A percentile compares a stretch with the other conserved stretches of the same genome.
Evolutionary conservation across 2,797 vertebrate species (phyloP).

Genomic region (Graptemys geographica): DNA sequence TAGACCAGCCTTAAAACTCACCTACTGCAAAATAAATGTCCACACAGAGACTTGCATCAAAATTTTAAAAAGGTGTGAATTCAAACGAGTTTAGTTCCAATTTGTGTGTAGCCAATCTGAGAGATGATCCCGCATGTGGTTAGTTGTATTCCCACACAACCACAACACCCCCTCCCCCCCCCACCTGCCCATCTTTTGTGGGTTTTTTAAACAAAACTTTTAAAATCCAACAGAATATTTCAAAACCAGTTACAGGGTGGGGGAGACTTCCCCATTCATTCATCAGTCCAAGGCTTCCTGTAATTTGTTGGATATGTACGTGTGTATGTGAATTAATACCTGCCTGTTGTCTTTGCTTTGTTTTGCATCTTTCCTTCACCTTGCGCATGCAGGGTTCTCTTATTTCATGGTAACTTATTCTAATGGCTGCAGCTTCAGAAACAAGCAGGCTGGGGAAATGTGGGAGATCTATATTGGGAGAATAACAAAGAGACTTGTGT

Average conservation of each 20-base stretch:
- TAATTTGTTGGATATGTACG: conserved; percentile 72
- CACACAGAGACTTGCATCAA: not conserved
- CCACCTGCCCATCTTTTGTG: not conserved
- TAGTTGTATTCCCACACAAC: conserved; percentile 44
- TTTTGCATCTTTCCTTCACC: conserved; percentile 61
- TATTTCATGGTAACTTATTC: conserved; percentile 64
- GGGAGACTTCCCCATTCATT: conserved; percentile 40
- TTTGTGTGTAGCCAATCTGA: conserved; percentile 13
- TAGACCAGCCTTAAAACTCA: not conserved
- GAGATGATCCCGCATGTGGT: conserved; percentile 66
- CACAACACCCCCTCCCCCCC: not conserved
- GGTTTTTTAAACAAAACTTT: not conserved
- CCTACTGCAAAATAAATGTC: not conserved
- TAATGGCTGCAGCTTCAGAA: conserved; percentile 65
- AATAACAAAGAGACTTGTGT: conserved; percentile 45
- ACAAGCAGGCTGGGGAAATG: conserved; percentile 58
- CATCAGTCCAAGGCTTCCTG: conserved; percentile 65
- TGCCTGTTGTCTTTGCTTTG: conserved; percentile 59
- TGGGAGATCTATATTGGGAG: conserved; percentile 50
- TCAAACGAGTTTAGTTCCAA: not conserved
- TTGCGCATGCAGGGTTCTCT: conserved; percentile 52
- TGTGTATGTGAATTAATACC: conserved; percentile 66
- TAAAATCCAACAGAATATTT: not conserved
- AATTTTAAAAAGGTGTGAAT: not conserved
- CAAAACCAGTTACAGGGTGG: conserved; percentile 39